phyloP scores from a whole-genome alignment of 2,113 vertebrate species.

The Nipponia nippon region DNA sequence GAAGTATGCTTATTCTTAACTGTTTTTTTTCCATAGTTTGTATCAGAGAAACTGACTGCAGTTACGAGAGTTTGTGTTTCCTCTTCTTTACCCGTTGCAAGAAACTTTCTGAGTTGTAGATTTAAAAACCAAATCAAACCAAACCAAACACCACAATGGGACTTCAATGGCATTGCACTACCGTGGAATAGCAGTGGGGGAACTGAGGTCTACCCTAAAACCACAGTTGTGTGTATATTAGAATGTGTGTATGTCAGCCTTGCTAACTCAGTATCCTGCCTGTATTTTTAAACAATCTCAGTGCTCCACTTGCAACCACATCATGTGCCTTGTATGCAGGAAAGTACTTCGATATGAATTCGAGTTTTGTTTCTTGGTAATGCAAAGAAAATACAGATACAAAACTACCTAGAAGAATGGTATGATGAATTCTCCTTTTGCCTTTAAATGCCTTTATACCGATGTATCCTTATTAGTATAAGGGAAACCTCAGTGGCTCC shows the following conservation, averaged over 20 bases:
- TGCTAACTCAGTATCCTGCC: neutral
- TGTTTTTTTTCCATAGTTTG: neutral
- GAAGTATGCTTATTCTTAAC: neutral
- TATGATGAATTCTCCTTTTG: neutral
- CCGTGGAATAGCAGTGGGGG: neutral
- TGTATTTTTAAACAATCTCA: neutral
- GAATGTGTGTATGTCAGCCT: neutral
- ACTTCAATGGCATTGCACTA: neutral
- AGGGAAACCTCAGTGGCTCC: neutral
- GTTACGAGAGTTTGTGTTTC: neutral
- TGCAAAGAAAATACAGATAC: neutral
- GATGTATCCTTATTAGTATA: neutral
- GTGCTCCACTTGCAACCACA: neutral
- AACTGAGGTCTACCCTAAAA: neutral
- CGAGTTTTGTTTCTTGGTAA: neutral
- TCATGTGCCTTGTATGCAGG: neutral
- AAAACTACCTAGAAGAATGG: neutral
- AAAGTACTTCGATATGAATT: neutral
- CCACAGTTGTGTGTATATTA: neutral
- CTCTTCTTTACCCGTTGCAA: neutral
- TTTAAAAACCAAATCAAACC: neutral
- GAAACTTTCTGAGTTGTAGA: neutral
- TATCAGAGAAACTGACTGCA: neutral
- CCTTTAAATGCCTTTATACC: neutral
- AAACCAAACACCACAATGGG: neutral